Evolutionary conservation across 2,113 vertebrate genomes (phyloP), one percentile per base, ranked within the genome.

Genomic region (Trogon melanurus): DNA sequence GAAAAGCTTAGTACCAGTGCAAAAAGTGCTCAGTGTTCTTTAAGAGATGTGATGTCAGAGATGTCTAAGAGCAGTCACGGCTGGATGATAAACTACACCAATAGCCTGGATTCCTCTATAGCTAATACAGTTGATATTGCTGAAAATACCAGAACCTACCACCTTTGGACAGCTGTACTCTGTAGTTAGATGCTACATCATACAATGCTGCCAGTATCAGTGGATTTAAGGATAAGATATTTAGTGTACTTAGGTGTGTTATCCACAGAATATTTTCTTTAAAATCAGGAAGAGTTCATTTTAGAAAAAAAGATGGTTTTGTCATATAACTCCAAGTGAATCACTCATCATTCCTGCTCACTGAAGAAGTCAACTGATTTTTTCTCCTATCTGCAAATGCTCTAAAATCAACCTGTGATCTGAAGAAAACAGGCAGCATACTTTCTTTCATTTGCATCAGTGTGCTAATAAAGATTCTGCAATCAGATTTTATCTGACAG

Each of bases 401-500:
- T 85, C 51, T 91, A 53, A 83, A 85, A 58, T 88, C 58, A 73
- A 9, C 26, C 44, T 82, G 47, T 18, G 41, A 22, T 72, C 73
- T 95, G 71, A 85, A 89, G 84, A 83, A 75, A 89, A 79, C 71
- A 73, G 44, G 53, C 72, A 73, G 16, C 47, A 27, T 50, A 34
- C 10, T 85, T 69, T 89, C 45, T 56, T 84, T 34, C 8, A 3
- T 61, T 92, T 85, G 70, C 66, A 91, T 80, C 38, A 45, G 6
- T 41, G 61, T 86, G n/a, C 62, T 72, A 88, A 89, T 51, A 79
- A 50, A 65, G 78, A 66, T 93, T 88, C 93, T 91, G 78, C 62
- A 85, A 58, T 3, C 5, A 5, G 44, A 51, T 89, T 73, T 94
- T 85, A 93, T 89, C 92, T 79, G 78, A 36, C 50, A 58, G 41